Percentiles rank a stretch among this genome's conserved stretches.
phyloP scores from a whole-genome alignment of 2,888 invertebrate species.

The Thysanoteuthis rhombus region DNA sequence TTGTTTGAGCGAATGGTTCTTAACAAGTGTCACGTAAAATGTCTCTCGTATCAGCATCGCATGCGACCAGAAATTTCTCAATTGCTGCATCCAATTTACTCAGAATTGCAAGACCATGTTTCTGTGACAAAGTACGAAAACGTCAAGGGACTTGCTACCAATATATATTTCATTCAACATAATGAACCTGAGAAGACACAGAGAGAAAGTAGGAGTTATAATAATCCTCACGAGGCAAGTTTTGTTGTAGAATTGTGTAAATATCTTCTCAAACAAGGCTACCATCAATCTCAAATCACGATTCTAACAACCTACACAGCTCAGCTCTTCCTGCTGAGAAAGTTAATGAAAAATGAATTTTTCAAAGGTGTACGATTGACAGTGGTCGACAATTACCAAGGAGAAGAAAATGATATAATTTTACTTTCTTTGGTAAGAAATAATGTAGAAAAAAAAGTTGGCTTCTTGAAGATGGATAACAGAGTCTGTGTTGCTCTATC shows the following conservation, averaged over 20 bases:
- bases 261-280: constrained; percentile 63
- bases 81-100: constrained; percentile 58
- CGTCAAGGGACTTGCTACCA: constrained; percentile 54
- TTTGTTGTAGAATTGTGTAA: constrained; percentile 53
- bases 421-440: constrained; percentile 65
- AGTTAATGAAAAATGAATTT: constrained; percentile 46
- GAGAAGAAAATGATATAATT: constrained; percentile 67
- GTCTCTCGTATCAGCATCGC: constrained; percentile 74
- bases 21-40: constrained; percentile 74
- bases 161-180: constrained; percentile 63
- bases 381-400: constrained; percentile 63
- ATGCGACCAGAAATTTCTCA: constrained; percentile 65
- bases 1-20: constrained; percentile 84
- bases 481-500: constrained; percentile 65
- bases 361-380: constrained; percentile 54
- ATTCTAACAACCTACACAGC: constrained; percentile 63
- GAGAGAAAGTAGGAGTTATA: constrained; percentile 53
- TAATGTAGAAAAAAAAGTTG: constrained; percentile 57
- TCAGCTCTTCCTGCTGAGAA: constrained; percentile 55
- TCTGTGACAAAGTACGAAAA: constrained; percentile 48
- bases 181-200: constrained; percentile 46
- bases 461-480: constrained; percentile 61
- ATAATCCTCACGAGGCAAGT: constrained; percentile 60
- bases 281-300: constrained; percentile 58
- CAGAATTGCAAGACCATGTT: constrained; percentile 53